Evolutionary conservation across 2,888 invertebrate genomes (phyloP).

Genomic region (Acleris holmiana): DNA sequence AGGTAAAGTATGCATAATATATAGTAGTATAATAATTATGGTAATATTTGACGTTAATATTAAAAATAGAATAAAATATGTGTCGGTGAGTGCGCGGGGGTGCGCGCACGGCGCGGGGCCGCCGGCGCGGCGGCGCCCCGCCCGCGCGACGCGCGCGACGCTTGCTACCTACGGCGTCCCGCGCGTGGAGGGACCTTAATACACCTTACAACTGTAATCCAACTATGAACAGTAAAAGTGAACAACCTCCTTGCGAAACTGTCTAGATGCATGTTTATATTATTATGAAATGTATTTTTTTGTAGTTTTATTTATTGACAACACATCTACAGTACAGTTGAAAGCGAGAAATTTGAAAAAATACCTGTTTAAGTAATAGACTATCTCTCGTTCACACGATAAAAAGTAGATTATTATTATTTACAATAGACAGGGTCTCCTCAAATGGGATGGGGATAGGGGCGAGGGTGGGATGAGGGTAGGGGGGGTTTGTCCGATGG

Average conservation of each 20-base stretch:
- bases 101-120: conserved; percentile 58
- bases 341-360: conserved; percentile 84
- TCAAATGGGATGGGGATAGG: conserved; percentile 49
- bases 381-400: conserved; percentile 83
- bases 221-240: conserved; percentile 82
- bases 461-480: conserved; percentile 45
- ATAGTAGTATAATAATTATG: conserved; percentile 82
- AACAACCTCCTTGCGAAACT: conserved; percentile 81
- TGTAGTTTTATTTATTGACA: conserved; percentile 81
- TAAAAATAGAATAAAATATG: conserved; percentile 84
- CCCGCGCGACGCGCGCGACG: conserved; percentile 39
- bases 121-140: conserved; percentile 49
- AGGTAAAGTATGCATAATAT: conserved; percentile 82
- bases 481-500: conserved; percentile 53
- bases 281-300: conserved; percentile 81
- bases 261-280: conserved; percentile 79
- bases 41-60: conserved; percentile 84
- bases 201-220: conserved; percentile 76
- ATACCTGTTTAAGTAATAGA: conserved; percentile 82
- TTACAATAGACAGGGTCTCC: conserved; percentile 77
- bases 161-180: conserved; percentile 53
- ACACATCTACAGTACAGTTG: conserved; percentile 84
- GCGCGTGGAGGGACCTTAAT: conserved; percentile 58
- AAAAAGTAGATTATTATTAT: conserved; percentile 82
- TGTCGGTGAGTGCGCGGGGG: conserved; percentile 79